A percentile compares a stretch with the other conserved stretches of the same genome.
Conservation (phyloP, 2,113 vertebrate species). For the Thryonomys swinderianus region DNA sequence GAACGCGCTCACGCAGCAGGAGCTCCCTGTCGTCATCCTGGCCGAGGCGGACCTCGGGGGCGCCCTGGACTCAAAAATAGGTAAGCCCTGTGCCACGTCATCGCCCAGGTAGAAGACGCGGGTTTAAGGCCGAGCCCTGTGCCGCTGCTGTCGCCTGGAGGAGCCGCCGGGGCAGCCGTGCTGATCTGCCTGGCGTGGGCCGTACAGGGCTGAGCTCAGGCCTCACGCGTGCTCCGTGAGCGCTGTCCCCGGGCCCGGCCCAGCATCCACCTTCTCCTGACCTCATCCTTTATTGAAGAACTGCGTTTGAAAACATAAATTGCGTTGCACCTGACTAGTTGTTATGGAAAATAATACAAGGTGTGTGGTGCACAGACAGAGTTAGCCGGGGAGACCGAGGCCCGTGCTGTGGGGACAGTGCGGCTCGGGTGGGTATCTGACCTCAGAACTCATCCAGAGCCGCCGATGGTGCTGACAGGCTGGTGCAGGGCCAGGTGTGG, state of each 20-base stretch:
- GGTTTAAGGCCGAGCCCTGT: background rate
- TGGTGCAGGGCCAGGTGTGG: background rate
- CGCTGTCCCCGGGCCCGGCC: background rate
- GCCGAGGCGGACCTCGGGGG: slow-evolving; percentile 88
- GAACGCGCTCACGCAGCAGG: slow-evolving; percentile 92
- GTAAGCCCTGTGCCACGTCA: slow-evolving; percentile 83
- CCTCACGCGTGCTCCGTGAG: too few relatives aligned
- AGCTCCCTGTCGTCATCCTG: slow-evolving; percentile 94
- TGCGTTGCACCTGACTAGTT: background rate
- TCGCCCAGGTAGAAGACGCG: background rate
- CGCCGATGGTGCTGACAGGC: background rate
- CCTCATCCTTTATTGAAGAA: background rate
- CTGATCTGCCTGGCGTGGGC: background rate
- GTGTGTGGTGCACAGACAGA: background rate
- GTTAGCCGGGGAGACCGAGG: background rate
- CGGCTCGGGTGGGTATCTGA: background rate
- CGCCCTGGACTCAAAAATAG: slow-evolving; percentile 92
- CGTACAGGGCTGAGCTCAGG: background rate
- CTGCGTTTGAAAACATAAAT: background rate
- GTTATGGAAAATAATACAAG: background rate
- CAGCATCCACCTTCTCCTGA: background rate
- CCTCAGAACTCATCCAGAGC: background rate
- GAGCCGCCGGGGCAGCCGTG: too few relatives aligned
- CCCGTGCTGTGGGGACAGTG: background rate
- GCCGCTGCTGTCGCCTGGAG: background rate